Evolutionary conservation across 2,888 invertebrate species (phyloP).

Genomic region (Amphipyra berbera): DNA sequence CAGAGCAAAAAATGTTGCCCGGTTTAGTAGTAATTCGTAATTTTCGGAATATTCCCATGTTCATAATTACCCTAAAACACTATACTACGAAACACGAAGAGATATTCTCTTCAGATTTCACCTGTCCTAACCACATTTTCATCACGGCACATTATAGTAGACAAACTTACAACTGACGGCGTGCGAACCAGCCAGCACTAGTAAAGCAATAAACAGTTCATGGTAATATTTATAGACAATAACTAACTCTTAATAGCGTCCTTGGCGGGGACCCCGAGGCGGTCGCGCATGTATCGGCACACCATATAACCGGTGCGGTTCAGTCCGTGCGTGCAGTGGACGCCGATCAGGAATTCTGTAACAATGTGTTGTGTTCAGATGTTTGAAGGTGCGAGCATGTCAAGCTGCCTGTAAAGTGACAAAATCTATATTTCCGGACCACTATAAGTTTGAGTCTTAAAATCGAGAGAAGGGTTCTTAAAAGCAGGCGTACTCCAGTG

Average conservation of each 20-base stretch:
- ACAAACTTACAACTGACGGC: constrained; percentile 25
- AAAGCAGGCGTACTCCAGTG: no score
- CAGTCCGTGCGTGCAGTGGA: constrained; percentile 95
- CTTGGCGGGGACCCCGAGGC: constrained; percentile 87
- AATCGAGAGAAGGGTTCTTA: no score
- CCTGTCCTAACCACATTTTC: constrained; percentile 19
- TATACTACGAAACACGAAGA: neutral
- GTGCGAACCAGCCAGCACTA: constrained; percentile 44
- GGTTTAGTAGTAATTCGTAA: no score
- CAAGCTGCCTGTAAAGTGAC: neutral
- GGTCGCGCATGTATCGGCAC: constrained; percentile 93
- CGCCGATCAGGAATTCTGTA: constrained; percentile 93
- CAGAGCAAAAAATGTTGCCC: no score
- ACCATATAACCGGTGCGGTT: constrained; percentile 95
- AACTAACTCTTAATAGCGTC: constrained; percentile 91
- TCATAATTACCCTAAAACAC: no score
- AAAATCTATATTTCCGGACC: no score
- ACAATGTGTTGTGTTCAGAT: constrained; percentile 60
- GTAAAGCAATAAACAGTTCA: constrained; percentile 55
- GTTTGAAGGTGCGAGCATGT: neutral
- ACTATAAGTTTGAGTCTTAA: neutral
- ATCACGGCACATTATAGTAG: constrained; percentile 13
- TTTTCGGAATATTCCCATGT: no score
- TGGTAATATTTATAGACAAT: constrained; percentile 52
- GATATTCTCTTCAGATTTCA: constrained; percentile 8